Evolutionary conservation across 2,888 invertebrate species (phyloP).

Genomic region (Tenthredo amoena): DNA sequence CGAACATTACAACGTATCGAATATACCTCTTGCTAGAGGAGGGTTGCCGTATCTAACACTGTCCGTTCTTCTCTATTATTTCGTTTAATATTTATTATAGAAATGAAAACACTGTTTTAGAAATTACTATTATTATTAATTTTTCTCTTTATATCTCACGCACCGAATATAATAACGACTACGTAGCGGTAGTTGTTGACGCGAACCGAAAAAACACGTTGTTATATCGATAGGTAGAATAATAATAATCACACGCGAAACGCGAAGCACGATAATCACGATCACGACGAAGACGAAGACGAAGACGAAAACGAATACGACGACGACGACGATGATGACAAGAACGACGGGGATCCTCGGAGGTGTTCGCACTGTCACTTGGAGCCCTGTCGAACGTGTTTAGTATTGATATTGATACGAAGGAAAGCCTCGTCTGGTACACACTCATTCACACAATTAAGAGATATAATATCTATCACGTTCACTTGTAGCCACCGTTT

Average conservation of each 20-base stretch:
- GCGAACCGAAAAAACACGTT: slow-evolving; percentile 7
- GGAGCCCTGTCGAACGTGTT: slow-evolving; percentile 5
- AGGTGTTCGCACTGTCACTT: slow-evolving; percentile 45
- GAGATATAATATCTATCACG: neutral
- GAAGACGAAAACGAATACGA: slow-evolving; percentile 50
- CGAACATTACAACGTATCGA: neutral
- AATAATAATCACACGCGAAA: slow-evolving; percentile 34
- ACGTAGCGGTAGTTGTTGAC: neutral
- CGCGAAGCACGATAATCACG: slow-evolving; percentile 10
- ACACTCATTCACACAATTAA: slow-evolving; percentile 31
- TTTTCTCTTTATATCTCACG: neutral
- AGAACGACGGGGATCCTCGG: slow-evolving; percentile 26
- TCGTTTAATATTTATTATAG: neutral
- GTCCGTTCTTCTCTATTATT: neutral
- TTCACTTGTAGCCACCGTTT: neutral
- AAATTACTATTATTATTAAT: neutral
- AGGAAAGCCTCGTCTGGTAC: neutral
- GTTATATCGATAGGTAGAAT: neutral
- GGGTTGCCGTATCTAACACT: neutral
- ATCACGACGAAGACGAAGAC: neutral
- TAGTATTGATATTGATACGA: neutral
- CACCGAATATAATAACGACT: neutral
- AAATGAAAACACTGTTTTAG: neutral
- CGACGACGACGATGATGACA: slow-evolving; percentile 38
- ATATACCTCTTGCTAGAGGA: neutral